Base-by-base conservation (phyloP, 2,113 vertebrate genomes). In the Colossoma macropomum region DNA sequence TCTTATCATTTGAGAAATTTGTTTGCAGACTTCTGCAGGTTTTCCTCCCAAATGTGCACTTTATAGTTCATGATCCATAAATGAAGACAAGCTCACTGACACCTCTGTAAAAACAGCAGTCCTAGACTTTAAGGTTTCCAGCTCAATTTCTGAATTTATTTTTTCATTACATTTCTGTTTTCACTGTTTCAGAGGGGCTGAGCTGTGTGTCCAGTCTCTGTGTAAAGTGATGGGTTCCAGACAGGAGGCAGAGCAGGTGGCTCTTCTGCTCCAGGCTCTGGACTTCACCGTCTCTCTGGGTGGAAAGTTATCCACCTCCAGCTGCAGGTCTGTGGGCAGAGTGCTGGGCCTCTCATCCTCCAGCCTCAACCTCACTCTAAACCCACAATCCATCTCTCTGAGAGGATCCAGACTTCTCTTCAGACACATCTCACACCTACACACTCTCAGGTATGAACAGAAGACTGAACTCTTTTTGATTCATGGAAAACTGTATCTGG, bases 401-500 rank as follows among this genome's bases (percentile, higher is more conserved):
- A 83, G 69, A 77, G 84, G 84, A 81, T 52, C 74, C 30, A 32
- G 32, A 4, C 77, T 78, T 80, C 73, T 87, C 66, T 81, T 87
- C 54, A 87, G 34, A 80, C 32, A 32, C 45, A 30, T 79, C 3
- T 50, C 48, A 65, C 13, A 63, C 25, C 34, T 84, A n/a, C 25
- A 76, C 32, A 77, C 75, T 27, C 84, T 87, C 66, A 77, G 80
- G 84, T 83, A 71, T 11, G 56, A 34, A 54, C 45, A 15, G 28
- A 9, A 15, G 27, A 63, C 3, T 63, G 28, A 27, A 27, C n/a
- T 28, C 9, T 28, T 13, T 5, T 27, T 63, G 17, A 74, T 21
- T 75, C 13, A 17, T 30, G 19, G 25, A 52, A 25, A 45, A 48
- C 8, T 4, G 6, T 30, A 50, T 75, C n/a, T n/a, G n/a, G n/a